Percentiles rank a stretch among this genome's conserved stretches.
phyloP scores from a whole-genome alignment of 2,113 vertebrate species.

The Pandion haliaetus region DNA sequence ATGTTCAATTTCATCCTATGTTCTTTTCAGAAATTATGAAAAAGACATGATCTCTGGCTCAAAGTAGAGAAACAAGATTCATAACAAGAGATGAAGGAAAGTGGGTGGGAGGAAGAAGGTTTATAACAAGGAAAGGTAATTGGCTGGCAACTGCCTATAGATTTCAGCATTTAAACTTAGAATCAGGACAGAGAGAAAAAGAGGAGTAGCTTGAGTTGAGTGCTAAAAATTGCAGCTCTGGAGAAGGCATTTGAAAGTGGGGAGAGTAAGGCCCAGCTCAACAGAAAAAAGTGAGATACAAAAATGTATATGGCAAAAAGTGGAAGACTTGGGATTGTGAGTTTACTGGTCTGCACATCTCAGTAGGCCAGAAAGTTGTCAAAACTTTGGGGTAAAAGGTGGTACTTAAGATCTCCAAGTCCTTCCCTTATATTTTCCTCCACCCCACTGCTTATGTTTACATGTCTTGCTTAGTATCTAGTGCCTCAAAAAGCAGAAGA shows the following conservation, averaged over 20 bases:
- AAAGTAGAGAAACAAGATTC: not conserved
- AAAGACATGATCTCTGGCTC: not conserved
- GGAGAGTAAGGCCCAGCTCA: not conserved
- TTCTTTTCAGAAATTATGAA: not conserved
- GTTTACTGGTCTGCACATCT: not conserved
- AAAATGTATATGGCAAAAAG: not conserved
- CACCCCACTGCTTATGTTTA: not conserved
- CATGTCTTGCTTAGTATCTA: not conserved
- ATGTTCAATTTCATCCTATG: too few relatives aligned
- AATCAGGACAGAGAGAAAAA: not conserved
- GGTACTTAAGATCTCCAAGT: not conserved
- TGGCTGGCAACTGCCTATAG: not conserved
- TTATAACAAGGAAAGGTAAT: slow-evolving; percentile 3
- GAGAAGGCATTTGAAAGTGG: not conserved
- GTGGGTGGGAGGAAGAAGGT: not conserved
- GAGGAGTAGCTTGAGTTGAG: not conserved
- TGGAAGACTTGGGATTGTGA: not conserved
- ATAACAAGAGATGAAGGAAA: not conserved
- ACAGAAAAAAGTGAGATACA: not conserved
- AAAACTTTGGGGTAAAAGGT: not conserved
- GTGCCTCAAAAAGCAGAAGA: not conserved
- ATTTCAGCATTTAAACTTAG: not conserved
- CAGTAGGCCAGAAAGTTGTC: not conserved
- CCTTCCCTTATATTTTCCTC: not conserved
- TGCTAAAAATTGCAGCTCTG: not conserved